Evolutionary conservation across 2,888 invertebrate genomes (phyloP), one percentile per base, ranked within the genome.

Genomic region (Malthinus seriepunctatus): DNA sequence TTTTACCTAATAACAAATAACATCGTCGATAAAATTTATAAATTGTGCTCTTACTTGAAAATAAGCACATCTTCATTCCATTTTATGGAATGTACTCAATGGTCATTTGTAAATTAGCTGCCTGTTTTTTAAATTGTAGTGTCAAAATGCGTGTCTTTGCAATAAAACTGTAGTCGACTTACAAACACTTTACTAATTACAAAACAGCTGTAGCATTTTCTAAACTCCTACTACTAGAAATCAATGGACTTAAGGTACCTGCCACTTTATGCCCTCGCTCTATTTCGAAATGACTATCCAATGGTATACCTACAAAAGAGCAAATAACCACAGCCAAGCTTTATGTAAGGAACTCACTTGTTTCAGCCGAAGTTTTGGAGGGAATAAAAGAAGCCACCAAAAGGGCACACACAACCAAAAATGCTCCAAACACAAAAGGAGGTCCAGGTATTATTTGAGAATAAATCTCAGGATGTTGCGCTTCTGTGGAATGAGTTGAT

Each of bases 371-470:
- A 73, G 79, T 78, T 79, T 80, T 82, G 70, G 79, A 72, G 60
- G 81, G 81, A 79, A 93, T 89, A 81, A 93, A 93, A 46, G 91
- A 88, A 50, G 93, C 92, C 71, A 98, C 96, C 70, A 97, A 82
- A 70, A 99, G 86, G 60, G 98, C 98, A 78, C 95, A 90, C 71
- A 98, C 90, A 68, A 98, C 98, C 80, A 99, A 86, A 76, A 98
- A 84, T 52, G 98, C 96, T 60, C 99, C 99, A 80, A 98, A 92
- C 63, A 98, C 94, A 80, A 99, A 99, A 9, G 99, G 98, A 56
- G 99, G 99, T 1, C 99, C 99, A 34, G 97, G 97, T 74, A 97
- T 45, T 68, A 79, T 82, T 80, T 84, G 82, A 63, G 83, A 80
- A 69, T 82, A 81, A 58, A 80, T 78, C 65, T 83, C 82, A 53